Base-by-base conservation (phyloP, 1,140 invertebrate species). In the Calephelis virginiensis region DNA sequence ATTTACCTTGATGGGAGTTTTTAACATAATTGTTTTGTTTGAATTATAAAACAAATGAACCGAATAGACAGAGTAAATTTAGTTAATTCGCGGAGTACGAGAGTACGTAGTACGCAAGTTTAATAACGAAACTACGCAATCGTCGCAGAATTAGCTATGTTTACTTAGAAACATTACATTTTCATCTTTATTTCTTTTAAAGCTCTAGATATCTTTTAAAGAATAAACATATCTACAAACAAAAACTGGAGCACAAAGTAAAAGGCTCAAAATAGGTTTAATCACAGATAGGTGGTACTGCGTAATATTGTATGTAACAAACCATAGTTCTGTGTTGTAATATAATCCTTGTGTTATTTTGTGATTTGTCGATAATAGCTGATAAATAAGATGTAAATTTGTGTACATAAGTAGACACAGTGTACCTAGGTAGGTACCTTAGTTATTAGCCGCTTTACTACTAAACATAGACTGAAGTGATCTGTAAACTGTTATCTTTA, bases 211-310 rank as follows among this genome's bases (percentile, higher is more conserved):
- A 43, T 43, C 8, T 76, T n/a, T 78, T 85, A 84, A 86, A 86
- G 84, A 88, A 89, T 84, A 73, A 75, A 90, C 84, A 88, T 89
- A 89, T 88, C 84, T 69, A 69, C 76, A 81, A 80, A 81, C 68
- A 66, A 71, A 59, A 70, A 80, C 65, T 62, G 60, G 81, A 88
- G 84, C 85, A 90, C 85, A 89, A 88, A 84, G 13, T 12, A 47
- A 66, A 73, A 80, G 84, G 84, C 84, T 87, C 87, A 90, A 88
- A 47, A 63, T 45, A 28, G 45, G 28, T 47, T 7, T 13, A 28
- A 63, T 9, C 8, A 28, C 28, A 28, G 28, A 28, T 28, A 28
- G 28, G 28, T 28, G 28, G 28, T 28, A 28, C 28, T 28, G 28
- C 28, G 5, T 28, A 14, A 63, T 62, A 47, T 62, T 62, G 61